Percentiles rank a stretch among this genome's conserved stretches.
These are phyloP conservation scores for Pissodes strobi DNA, from an alignment of 1,140 invertebrate genomes.

Conservation along the genomic window DNA sequence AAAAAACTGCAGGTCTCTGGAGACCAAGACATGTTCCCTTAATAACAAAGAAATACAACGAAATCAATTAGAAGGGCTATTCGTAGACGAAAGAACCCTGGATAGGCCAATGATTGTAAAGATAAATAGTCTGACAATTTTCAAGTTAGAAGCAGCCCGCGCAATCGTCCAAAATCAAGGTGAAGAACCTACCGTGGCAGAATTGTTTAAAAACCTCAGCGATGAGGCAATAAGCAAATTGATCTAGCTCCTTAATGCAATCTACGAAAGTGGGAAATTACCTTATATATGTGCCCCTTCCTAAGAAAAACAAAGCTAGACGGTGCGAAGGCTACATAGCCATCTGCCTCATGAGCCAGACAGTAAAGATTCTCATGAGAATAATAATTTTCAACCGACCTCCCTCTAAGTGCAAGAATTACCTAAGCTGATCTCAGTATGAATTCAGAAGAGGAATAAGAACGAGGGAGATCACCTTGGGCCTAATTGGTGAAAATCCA, in stretches of 20 bases:
- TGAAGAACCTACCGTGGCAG: not conserved
- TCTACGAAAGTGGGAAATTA: not conserved
- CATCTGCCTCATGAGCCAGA: constrained; percentile 9
- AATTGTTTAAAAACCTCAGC: not conserved
- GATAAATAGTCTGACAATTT: not conserved
- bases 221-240: not conserved
- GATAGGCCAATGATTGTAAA: not conserved
- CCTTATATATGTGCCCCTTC: no score
- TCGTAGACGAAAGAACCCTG: not conserved
- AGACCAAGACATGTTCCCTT: not conserved
- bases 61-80: not conserved
- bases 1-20: not conserved
- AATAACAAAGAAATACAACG: not conserved
- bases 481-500: no score
- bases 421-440: constrained; percentile 1
- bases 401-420: not conserved
- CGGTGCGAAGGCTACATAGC: not conserved
- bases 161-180: not conserved
- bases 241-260: no score
- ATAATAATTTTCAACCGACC: constrained; percentile 4
- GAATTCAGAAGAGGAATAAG: constrained; percentile 1
- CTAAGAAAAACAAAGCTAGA: not conserved
- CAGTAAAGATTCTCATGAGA: constrained; percentile 13
- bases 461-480: not conserved
- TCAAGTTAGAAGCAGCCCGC: not conserved